Conservation (phyloP, 2,797 vertebrate genomes). For the Lophius americanus region DNA sequence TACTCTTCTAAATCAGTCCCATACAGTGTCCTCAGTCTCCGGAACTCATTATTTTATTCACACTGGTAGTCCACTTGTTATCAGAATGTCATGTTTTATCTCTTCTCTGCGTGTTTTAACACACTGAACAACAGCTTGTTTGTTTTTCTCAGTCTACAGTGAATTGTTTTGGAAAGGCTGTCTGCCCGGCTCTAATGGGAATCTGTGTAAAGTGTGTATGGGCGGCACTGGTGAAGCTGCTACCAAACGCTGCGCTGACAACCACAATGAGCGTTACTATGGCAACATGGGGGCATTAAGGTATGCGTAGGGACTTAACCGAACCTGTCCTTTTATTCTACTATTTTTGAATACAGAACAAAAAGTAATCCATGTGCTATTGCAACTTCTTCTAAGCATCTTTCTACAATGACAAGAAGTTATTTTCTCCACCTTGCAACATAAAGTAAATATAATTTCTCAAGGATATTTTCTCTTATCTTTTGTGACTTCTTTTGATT, state of each 20-base stretch:
- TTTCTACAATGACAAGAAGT: too few species aligned
- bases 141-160: constrained; percentile 78
- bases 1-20: constrained; percentile 46
- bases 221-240: constrained; percentile 84
- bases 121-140: not conserved
- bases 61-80: not conserved
- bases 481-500: too few species aligned
- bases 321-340: not conserved
- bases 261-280: constrained; percentile 91
- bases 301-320: constrained; percentile 61
- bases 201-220: constrained; percentile 91
- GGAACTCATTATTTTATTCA: not conserved
- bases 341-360: constrained; percentile 7
- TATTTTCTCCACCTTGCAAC: too few species aligned
- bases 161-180: constrained; percentile 92
- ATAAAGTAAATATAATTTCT: too few species aligned
- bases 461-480: too few species aligned
- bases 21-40: not conserved
- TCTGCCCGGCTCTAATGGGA: constrained; percentile 87
- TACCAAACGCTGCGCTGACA: constrained; percentile 87
- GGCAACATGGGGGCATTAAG: constrained; percentile 91
- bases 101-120: not conserved
- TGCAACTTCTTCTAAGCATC: too few species aligned
- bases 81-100: not conserved
- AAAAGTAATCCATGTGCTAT: not conserved